A percentile compares a stretch with the other conserved stretches of the same genome.
These are phyloP conservation scores for Daubentonia madagascariensis DNA, from an alignment of 2,113 vertebrate genomes.

Conservation along the genomic window DNA sequence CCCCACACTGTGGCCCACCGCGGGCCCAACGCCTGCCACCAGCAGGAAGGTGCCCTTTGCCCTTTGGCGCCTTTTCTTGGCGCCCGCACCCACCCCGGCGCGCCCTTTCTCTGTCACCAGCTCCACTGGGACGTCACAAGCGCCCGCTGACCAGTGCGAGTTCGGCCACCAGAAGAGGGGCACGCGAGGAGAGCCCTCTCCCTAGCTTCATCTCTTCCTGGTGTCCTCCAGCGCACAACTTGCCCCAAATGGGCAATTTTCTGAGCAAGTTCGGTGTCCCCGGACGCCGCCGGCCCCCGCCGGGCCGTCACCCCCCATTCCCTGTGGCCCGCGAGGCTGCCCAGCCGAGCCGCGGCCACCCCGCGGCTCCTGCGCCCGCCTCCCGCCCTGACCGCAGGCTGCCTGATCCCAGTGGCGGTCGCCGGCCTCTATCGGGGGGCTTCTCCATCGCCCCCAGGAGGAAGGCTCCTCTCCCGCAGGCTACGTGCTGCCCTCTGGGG, in stretches of 20 bases:
- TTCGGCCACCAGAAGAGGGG: neutral
- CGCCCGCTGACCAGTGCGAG: neutral
- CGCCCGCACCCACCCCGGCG: neutral
- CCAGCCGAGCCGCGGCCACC: fast-evolving
- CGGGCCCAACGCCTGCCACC: neutral
- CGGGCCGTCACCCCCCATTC: neutral
- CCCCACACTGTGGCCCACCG: too few species aligned
- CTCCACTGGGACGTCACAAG: neutral
- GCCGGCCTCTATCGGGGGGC: fast-evolving
- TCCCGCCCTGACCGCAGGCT: neutral
- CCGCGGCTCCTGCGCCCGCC: fast-evolving
- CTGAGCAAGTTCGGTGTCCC: neutral
- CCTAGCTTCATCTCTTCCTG: neutral
- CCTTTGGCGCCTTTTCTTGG: neutral
- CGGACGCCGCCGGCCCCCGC: fast-evolving
- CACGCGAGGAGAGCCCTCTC: neutral
- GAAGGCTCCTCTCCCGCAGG: fast-evolving
- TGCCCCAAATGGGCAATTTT: neutral
- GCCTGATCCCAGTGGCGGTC: too few species aligned
- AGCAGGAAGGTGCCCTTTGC: neutral
- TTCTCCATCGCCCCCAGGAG: neutral
- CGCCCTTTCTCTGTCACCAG: neutral
- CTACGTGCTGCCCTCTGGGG: fast-evolving
- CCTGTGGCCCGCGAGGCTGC: neutral
- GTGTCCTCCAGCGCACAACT: neutral